Evolutionary conservation across 2,888 invertebrate species (phyloP), one percentile per base, ranked within the genome.

Genomic region (Hylaea fasciaria): DNA sequence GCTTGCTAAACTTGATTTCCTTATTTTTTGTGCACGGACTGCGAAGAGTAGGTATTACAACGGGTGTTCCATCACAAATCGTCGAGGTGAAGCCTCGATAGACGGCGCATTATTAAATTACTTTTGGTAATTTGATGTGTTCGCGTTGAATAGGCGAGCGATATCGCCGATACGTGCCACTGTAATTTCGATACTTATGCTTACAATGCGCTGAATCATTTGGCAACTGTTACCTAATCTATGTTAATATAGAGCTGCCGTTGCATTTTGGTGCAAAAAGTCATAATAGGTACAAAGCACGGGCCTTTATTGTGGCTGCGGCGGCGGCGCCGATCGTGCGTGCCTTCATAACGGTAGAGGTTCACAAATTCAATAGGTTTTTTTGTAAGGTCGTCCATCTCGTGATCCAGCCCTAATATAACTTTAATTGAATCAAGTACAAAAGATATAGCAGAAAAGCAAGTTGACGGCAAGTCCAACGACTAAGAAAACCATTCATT

Each of bases 251-350:
- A 44, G 22, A 44, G 56, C 48, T 57, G 80, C 77, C 75, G 83
- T 78, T 87, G 89, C 89, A 90, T 85, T 85, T 83, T 72, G 78
- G 74, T 87, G 89, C 86, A 91, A 90, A 91, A 91, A 89, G 77
- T 77, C 68, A 78, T 74, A 81, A 81, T 77, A 82, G 72, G 73
- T 64, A 73, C 69, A 80, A 77, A 81, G 77, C 69, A 61, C 60
- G 58, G 68, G 66, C 72, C 74, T 74, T 81, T 80, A 80, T 74
- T 55, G 65, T 58, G 51, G 69, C 52, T 59, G 71, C 71, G 74
- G 68, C 66, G 67, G 62, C 70, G 73, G 70, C 75, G 76, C 72
- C 76, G 78, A 63, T 83, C 87, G 89, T 88, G 89, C 89, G 89
- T 85, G 80, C 80, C 77, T 71, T 64, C 62, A 65, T 90, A 90